Base-by-base conservation (phyloP, 2,888 invertebrate genomes). In the Vanessa cardui region DNA sequence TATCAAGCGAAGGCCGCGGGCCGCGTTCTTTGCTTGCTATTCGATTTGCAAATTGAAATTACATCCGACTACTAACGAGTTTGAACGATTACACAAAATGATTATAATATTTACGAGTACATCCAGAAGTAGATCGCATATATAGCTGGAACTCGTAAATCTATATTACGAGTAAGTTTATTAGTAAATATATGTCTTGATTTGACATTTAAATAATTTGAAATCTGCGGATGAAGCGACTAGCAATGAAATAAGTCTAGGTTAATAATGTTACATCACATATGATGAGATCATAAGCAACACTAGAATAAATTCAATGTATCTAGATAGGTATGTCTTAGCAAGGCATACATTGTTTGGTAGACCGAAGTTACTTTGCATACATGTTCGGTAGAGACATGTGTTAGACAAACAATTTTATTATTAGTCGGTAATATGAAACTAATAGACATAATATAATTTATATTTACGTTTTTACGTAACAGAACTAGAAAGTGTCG, bases 1-100 rank as follows among this genome's bases (percentile, higher is more conserved):
- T 91, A 92, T 92, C 92, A 87, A 77, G 75, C 86, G 86, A 86
- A 83, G 84, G 81, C 76, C 80, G 78, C 75, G 79, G 72, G 62
- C 64, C 66, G 69, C 58, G 56, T 62, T 62, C 59, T 62, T 47
- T 60, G 58, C 46, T 60, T 64, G 66, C 66, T 60, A 63, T 52
- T 66, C 59, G 66, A 69, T 66, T 68, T 68, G 54, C 61, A 60
- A 69, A 66, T 71, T 65, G 54, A 58, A 62, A 64, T 66, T 62
- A 64, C 61, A 64, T 72, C 71, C 64, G 63, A 45, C 31, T 63
- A 59, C 18, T 61, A 58, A 47, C 62, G 39, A 58, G 44, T 39
- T 58, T 20, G 49, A 20, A 33, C 33, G 47, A 61, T 50, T 26
- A 47, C 44, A 50, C 18, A 64, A 26, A 62, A 59, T 20, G 47